These are phyloP conservation scores for Apodemus agrarius DNA, from an alignment of 2,797 vertebrate species.

Conservation along the genomic window DNA sequence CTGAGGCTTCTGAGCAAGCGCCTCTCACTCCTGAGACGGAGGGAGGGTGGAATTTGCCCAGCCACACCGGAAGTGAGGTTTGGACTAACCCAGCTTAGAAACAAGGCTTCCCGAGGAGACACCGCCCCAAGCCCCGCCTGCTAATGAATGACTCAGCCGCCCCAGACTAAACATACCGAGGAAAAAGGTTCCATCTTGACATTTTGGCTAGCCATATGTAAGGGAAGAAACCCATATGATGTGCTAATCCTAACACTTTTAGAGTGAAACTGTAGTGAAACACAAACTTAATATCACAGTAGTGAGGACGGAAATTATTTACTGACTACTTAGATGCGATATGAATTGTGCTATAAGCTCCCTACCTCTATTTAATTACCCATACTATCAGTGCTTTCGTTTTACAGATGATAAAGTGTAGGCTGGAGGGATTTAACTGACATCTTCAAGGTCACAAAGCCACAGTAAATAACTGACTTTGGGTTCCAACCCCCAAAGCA, in stretches of 20 bases:
- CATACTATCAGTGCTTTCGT: neutral
- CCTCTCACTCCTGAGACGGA: slow-evolving; percentile 46
- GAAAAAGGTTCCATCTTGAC: neutral
- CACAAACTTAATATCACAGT: slow-evolving; percentile 4
- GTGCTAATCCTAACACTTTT: neutral
- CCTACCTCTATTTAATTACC: neutral
- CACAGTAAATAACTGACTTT: neutral
- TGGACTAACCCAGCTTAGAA: slow-evolving; percentile 30
- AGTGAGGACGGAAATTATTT: slow-evolving; percentile 22
- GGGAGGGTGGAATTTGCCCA: slow-evolving; percentile 38
- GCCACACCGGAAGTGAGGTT: slow-evolving; percentile 6
- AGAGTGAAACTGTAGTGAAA: neutral
- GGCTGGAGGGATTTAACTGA: neutral
- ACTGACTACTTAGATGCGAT: neutral
- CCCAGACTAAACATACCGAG: neutral
- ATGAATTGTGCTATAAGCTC: neutral
- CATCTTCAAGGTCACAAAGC: neutral
- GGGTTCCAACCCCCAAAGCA: neutral
- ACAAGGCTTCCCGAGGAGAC: slow-evolving; percentile 5
- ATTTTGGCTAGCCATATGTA: slow-evolving; percentile 31
- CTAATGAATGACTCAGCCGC: neutral
- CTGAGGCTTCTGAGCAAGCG: slow-evolving; percentile 47
- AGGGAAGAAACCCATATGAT: neutral
- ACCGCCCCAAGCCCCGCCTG: neutral
- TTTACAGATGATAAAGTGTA: slow-evolving; percentile 19